These are phyloP conservation scores for Salticus scenicus DNA, from an alignment of 2,888 invertebrate species.

Conservation along the genomic window DNA sequence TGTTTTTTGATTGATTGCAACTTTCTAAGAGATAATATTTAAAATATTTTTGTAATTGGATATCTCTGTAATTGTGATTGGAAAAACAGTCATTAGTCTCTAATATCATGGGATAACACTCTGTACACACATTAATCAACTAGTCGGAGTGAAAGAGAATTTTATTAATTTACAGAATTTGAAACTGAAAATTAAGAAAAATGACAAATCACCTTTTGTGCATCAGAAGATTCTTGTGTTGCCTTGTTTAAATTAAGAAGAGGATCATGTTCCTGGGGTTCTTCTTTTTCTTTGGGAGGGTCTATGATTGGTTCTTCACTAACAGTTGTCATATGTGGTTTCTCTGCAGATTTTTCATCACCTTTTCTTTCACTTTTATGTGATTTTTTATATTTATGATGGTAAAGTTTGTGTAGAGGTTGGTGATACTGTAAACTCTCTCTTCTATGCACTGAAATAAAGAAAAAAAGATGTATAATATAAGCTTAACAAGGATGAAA, in stretches of 20 bases:
- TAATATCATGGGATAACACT: no score
- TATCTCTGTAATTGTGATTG: no score
- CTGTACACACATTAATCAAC: no score
- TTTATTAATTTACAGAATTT: no score
- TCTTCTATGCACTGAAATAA: conserved; percentile 80
- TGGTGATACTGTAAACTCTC: conserved; percentile 81
- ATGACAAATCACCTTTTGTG: not conserved
- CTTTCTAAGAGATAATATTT: no score
- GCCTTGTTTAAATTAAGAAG: not conserved
- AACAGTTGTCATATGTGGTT: conserved; percentile 14
- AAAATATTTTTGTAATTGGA: no score
- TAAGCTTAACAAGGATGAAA: no score
- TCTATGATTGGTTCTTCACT: conserved; percentile 20
- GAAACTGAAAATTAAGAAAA: no score
- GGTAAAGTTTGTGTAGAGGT: conserved; percentile 76
- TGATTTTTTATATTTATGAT: conserved; percentile 51
- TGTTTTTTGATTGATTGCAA: no score
- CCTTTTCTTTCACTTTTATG: conserved; percentile 14
- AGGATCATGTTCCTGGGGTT: conserved; percentile 36
- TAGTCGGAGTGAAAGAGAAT: no score
- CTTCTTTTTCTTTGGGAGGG: conserved; percentile 16
- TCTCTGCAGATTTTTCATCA: conserved; percentile 17
- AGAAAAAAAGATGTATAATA: no score
- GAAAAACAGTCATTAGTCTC: no score
- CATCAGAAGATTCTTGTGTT: not conserved